Evolutionary conservation across 1,140 invertebrate species (phyloP).

Genomic region (Atopsyche davidsoni): DNA sequence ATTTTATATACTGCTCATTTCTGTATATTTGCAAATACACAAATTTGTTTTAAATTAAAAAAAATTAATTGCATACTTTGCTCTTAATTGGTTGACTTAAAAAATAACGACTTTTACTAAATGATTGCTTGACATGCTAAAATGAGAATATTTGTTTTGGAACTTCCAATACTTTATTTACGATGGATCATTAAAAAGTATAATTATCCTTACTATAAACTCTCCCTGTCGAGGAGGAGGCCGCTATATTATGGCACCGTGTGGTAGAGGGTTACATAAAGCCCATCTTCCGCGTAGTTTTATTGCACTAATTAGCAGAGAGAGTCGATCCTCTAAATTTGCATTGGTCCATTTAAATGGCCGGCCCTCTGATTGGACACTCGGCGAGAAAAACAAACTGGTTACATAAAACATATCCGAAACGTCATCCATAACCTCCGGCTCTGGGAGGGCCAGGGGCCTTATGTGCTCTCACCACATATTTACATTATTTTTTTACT

Average conservation of each 20-base stretch:
- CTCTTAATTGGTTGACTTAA: no score
- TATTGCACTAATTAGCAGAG: no score
- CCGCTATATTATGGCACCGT: neutral
- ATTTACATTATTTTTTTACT: no score
- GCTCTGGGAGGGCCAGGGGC: slow-evolving; percentile 12
- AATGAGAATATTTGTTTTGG: neutral
- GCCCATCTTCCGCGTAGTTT: neutral
- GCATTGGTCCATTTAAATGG: no score
- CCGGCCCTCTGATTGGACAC: neutral
- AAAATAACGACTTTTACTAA: neutral
- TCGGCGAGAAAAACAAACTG: slow-evolving; percentile 23
- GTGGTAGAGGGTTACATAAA: neutral
- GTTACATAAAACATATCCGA: slow-evolving; percentile 22
- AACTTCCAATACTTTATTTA: neutral
- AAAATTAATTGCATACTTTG: no score
- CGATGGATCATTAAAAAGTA: neutral
- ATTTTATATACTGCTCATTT: no score
- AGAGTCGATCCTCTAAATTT: no score
- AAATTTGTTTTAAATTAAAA: no score
- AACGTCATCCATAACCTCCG: slow-evolving; percentile 20
- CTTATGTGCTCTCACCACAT: no score
- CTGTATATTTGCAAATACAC: no score
- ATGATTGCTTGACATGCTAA: neutral
- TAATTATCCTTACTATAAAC: neutral
- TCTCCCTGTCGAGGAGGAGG: neutral